These are phyloP conservation scores for Tachina grossa DNA, from an alignment of 2,888 invertebrate species.

Conservation along the genomic window DNA sequence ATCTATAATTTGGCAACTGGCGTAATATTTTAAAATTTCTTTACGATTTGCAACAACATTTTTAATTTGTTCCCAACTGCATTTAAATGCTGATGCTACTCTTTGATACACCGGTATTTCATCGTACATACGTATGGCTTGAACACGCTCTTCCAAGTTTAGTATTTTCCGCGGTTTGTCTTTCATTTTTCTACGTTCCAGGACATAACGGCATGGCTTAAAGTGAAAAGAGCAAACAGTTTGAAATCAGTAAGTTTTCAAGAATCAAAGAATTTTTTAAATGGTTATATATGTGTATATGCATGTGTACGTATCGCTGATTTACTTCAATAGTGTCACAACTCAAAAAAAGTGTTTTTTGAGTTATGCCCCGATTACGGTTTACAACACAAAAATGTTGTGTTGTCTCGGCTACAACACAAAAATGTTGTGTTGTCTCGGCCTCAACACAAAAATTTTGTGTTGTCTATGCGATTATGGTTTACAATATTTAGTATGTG, in stretches of 20 bases:
- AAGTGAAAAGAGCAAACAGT: conserved; percentile 38
- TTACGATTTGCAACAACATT: conserved; percentile 74
- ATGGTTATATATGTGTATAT: too few species aligned
- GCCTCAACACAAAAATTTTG: too few species aligned
- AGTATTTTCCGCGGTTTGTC: conserved; percentile 73
- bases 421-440: too few species aligned
- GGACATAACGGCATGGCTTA: conserved; percentile 72
- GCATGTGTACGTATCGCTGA: too few species aligned
- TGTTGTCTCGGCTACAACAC: too few species aligned
- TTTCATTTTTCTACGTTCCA: conserved; percentile 70
- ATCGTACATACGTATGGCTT: conserved; percentile 74
- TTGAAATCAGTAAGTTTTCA: background rate
- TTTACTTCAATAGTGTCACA: too few species aligned
- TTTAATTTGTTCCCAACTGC: conserved; percentile 75
- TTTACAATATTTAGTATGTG: too few species aligned
- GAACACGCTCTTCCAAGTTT: conserved; percentile 74
- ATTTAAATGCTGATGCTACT: conserved; percentile 73
- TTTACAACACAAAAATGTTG: too few species aligned
- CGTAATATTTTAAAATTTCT: conserved; percentile 73
- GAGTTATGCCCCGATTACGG: too few species aligned
- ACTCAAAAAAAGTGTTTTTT: too few species aligned
- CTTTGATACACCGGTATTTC: conserved; percentile 73
- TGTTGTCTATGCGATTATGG: too few species aligned
- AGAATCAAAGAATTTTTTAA: background rate
- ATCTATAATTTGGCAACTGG: conserved; percentile 72